These are phyloP conservation scores for Equus przewalskii DNA, from an alignment of 2,113 vertebrate species.

Conservation along the genomic window DNA sequence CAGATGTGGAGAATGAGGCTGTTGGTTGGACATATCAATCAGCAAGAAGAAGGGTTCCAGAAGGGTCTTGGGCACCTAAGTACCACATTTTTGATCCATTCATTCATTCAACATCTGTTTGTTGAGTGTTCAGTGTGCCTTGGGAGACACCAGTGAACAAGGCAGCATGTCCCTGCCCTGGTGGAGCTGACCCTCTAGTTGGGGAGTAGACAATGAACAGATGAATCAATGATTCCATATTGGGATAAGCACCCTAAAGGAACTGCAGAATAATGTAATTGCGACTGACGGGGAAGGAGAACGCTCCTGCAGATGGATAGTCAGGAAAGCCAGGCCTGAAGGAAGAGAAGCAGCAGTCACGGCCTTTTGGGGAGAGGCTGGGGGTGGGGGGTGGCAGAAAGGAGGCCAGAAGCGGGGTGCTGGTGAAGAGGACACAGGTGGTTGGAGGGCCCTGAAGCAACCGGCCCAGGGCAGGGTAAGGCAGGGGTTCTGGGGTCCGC, in stretches of 20 bases:
- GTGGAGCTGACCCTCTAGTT: background rate
- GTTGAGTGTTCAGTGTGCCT: background rate
- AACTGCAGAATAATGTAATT: background rate
- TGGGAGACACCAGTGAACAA: background rate
- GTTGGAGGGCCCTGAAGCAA: slow-evolving; percentile 32
- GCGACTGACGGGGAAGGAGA: background rate
- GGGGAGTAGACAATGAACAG: background rate
- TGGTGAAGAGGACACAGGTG: background rate
- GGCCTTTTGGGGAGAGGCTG: too few species aligned
- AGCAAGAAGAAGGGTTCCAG: background rate
- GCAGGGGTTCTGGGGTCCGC: slow-evolving; percentile 84
- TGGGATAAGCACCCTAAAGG: background rate
- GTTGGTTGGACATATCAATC: background rate
- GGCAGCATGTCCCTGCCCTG: background rate
- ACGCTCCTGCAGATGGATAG: slow-evolving; percentile 83
- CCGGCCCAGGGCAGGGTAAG: slow-evolving; percentile 86
- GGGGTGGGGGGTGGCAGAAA: background rate
- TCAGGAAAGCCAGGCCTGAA: slow-evolving; percentile 52
- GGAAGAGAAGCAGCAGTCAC: background rate
- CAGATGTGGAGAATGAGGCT: background rate
- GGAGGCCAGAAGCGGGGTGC: background rate
- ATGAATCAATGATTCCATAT: background rate
- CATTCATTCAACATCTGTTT: background rate
- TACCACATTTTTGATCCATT: background rate
- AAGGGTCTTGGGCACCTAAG: background rate